Evolutionary conservation across 2,888 invertebrate species (phyloP).

Genomic region (Torymus aiolomorphi): DNA sequence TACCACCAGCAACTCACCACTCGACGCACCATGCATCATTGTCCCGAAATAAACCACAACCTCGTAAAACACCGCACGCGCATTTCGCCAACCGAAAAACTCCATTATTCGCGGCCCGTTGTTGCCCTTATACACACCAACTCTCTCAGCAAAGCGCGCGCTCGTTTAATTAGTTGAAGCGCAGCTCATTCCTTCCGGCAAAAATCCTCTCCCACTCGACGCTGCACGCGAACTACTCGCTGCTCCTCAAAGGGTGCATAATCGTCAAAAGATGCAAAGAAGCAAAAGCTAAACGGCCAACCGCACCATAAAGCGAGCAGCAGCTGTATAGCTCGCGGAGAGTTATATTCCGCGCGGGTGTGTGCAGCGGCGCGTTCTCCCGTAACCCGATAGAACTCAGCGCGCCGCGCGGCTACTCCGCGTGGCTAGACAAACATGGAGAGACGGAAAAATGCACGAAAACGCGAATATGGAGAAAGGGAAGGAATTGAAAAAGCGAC

Average conservation of each 20-base stretch:
- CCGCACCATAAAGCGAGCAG: slow-evolving; percentile 8
- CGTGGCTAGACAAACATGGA: not conserved
- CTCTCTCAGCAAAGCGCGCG: no score
- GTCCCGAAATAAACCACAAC: no score
- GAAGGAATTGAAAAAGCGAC: no score
- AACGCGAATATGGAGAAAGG: not conserved
- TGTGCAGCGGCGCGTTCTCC: not conserved
- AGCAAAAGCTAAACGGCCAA: slow-evolving; percentile 15
- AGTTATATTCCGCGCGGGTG: not conserved
- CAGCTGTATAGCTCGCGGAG: not conserved
- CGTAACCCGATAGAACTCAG: slow-evolving; percentile 29
- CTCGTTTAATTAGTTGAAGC: slow-evolving; percentile 25
- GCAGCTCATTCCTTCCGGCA: not conserved
- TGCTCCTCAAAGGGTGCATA: no score
- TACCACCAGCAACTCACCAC: no score
- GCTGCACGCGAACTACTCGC: no score
- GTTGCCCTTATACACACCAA: no score
- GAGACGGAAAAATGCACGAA: not conserved
- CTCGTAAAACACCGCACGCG: no score
- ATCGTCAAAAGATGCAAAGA: slow-evolving; percentile 16
- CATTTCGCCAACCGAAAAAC: no score
- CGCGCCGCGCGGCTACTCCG: no score
- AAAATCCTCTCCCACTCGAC: not conserved
- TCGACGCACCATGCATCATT: no score
- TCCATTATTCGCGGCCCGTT: no score